phyloP scores from a whole-genome alignment of 2,888 invertebrate species.

The Eilema caniola region DNA sequence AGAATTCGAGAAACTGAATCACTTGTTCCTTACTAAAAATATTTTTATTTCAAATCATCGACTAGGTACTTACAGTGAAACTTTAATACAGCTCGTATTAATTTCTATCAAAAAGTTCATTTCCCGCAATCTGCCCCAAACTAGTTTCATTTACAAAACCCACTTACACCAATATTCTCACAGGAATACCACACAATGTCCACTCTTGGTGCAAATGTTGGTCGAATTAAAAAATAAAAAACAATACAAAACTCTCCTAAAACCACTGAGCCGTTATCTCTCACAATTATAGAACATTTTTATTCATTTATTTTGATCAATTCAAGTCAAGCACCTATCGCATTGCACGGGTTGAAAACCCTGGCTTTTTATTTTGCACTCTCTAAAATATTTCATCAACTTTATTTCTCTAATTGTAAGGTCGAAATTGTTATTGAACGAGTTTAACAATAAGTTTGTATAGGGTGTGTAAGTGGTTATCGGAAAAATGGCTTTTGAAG shows the following conservation, averaged over 20 bases:
- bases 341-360: constrained; percentile 64
- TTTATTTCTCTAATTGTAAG: constrained; percentile 40
- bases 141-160: constrained; percentile 35
- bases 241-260: constrained; percentile 75
- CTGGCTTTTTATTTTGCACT: constrained; percentile 35
- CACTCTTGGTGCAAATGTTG: constrained; percentile 52
- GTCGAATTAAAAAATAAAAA: constrained; percentile 66
- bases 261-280: constrained; percentile 76
- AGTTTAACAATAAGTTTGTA: constrained; percentile 39
- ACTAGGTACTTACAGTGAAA: neutral
- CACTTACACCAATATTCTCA: constrained; percentile 74
- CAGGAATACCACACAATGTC: constrained; percentile 69
- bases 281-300: constrained; percentile 72
- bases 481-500: constrained; percentile 78
- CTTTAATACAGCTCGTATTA: neutral
- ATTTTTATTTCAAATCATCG: no score
- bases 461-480: constrained; percentile 76
- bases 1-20: no score
- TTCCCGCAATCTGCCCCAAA: constrained; percentile 48
- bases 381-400: constrained; percentile 23
- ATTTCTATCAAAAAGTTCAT: constrained; percentile 7
- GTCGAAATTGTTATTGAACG: constrained; percentile 29
- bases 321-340: constrained; percentile 81
- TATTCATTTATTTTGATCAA: constrained; percentile 78
- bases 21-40: no score